phyloP scores from a whole-genome alignment of 2,113 vertebrate species.

The Pterocles orientalis region DNA sequence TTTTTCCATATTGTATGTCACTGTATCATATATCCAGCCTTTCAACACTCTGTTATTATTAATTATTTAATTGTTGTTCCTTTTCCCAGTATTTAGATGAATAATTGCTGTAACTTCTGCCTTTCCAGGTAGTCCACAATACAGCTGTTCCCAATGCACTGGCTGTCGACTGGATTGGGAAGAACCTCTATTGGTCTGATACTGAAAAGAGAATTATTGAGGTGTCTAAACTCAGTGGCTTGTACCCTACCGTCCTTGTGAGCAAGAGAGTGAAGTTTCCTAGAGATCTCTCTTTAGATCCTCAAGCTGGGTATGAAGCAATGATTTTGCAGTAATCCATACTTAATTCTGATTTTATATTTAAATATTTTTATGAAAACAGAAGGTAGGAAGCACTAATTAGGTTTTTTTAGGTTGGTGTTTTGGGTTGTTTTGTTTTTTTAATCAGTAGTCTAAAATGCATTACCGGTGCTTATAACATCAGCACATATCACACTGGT shows the following conservation, averaged over 20 bases:
- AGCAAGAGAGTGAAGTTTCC: conserved; percentile 89
- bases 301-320: conserved; percentile 86
- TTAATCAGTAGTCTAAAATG: background rate
- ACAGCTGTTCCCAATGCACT: conserved; percentile 92
- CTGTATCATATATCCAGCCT: background rate
- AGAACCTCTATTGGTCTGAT: conserved; percentile 98
- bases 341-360: background rate
- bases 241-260: conserved; percentile 92
- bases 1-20: background rate
- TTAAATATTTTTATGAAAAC: background rate
- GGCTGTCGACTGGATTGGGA: conserved; percentile 97
- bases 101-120: conserved; percentile 33
- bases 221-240: conserved; percentile 94
- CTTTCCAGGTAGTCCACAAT: conserved; percentile 89
- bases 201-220: conserved; percentile 94
- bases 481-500: background rate
- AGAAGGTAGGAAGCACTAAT: background rate
- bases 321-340: background rate
- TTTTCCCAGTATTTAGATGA: background rate
- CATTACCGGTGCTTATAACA: background rate
- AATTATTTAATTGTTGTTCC: background rate
- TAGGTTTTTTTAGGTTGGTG: background rate
- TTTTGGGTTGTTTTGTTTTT: no score
- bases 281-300: conserved; percentile 89
- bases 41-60: background rate